Evolutionary conservation across 2,113 vertebrate species (phyloP).

Genomic region (Ciconia boyciana): DNA sequence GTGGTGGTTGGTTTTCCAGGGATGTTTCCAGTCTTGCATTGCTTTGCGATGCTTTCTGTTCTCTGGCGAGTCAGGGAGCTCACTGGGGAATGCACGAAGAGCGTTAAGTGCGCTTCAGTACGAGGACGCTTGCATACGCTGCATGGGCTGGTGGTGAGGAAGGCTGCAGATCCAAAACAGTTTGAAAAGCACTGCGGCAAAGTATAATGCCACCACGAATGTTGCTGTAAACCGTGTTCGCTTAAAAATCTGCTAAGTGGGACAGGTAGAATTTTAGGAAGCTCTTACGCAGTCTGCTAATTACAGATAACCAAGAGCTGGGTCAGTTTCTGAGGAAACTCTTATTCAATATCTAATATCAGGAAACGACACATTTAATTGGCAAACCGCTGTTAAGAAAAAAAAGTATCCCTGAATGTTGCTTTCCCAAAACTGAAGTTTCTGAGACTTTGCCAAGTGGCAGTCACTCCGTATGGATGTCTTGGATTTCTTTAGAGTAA

Average conservation of each 20-base stretch:
- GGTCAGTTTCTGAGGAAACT: neutral
- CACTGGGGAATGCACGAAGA: accelerated
- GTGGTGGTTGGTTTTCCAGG: neutral
- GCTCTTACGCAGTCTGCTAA: neutral
- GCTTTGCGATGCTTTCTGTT: neutral
- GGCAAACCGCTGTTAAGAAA: neutral
- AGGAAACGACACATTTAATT: neutral
- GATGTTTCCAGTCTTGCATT: neutral
- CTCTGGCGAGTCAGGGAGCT: neutral
- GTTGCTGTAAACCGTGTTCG: neutral
- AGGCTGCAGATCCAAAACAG: neutral
- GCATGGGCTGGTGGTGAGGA: neutral
- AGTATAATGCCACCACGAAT: neutral
- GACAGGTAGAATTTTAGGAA: neutral
- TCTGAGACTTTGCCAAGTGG: neutral
- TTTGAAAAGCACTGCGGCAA: neutral
- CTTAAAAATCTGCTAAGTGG: neutral
- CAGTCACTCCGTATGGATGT: accelerated
- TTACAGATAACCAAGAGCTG: neutral
- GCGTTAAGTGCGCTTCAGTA: accelerated
- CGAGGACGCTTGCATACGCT: accelerated
- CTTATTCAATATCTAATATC: neutral
- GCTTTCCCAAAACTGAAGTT: neutral
- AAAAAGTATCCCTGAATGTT: neutral
- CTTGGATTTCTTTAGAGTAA: neutral